phyloP scores from a whole-genome alignment of 2,797 vertebrate genomes.

The Leuciscus waleckii region DNA sequence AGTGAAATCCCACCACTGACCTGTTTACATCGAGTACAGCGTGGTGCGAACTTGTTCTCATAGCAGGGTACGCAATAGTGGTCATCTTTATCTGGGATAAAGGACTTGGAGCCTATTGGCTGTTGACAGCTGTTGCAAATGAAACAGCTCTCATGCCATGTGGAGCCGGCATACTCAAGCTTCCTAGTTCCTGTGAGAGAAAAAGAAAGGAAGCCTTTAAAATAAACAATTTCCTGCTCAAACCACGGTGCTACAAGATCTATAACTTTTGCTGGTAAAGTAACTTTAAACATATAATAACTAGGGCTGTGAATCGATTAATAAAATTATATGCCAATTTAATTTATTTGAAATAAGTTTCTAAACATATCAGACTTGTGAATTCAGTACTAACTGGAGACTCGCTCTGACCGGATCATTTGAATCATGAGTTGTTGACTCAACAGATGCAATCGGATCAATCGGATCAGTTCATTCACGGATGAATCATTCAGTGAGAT shows the following conservation, averaged over 20 bases:
- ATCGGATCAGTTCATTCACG: background rate
- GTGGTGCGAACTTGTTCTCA: slow-evolving; percentile 97
- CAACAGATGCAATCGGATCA: background rate
- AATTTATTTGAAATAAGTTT: too few species aligned
- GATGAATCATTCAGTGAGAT: background rate
- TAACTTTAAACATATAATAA: background rate
- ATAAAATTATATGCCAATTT: too few species aligned
- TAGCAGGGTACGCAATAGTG: slow-evolving; percentile 98
- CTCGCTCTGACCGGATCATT: background rate
- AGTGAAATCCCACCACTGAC: slow-evolving; percentile 67
- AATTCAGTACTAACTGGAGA: background rate
- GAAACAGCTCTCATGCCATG: slow-evolving; percentile 97
- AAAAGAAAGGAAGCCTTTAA: slow-evolving; percentile 18
- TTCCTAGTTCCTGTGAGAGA: slow-evolving; percentile 88
- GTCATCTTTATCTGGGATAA: slow-evolving; percentile 96
- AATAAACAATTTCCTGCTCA: background rate
- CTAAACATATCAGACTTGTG: background rate
- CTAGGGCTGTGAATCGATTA: background rate
- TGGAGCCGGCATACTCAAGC: slow-evolving; percentile 94
- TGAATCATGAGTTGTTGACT: background rate
- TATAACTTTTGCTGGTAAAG: background rate
- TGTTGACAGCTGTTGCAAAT: slow-evolving; percentile 96
- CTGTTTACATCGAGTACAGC: slow-evolving; percentile 98
- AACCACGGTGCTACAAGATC: background rate
- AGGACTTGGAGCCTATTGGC: slow-evolving; percentile 95